Evolutionary conservation across 2,797 vertebrate species (phyloP).

Genomic region (Mallotus villosus): DNA sequence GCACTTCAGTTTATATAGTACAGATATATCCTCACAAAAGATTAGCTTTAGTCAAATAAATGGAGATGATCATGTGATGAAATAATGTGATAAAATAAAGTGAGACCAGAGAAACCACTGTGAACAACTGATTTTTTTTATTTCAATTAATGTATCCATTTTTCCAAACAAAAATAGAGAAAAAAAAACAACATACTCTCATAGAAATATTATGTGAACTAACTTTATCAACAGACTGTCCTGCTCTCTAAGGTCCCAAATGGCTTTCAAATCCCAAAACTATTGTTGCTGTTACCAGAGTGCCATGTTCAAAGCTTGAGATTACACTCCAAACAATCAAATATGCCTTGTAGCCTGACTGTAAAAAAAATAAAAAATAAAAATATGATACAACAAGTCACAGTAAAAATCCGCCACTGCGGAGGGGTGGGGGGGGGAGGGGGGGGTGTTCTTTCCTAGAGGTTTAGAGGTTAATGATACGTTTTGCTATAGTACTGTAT

Average conservation of each 20-base stretch:
- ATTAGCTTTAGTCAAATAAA: not conserved
- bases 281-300: slow-evolving; percentile 55
- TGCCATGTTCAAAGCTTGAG: slow-evolving; percentile 67
- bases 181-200: slow-evolving; percentile 64
- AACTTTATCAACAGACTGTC: slow-evolving; percentile 59
- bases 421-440: slow-evolving; percentile 57
- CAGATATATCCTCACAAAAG: not conserved
- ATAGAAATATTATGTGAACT: slow-evolving; percentile 72
- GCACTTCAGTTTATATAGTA: not conserved
- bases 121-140: slow-evolving; percentile 78
- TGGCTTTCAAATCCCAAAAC: slow-evolving; percentile 60
- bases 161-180: slow-evolving; percentile 75
- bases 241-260: slow-evolving; percentile 59
- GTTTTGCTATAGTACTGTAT: slow-evolving; percentile 56
- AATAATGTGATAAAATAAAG: not conserved
- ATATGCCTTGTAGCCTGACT: slow-evolving; percentile 39
- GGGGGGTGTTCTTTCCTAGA: slow-evolving; percentile 63
- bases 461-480: slow-evolving; percentile 68
- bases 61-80: not conserved
- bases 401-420: slow-evolving; percentile 59
- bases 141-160: slow-evolving; percentile 72
- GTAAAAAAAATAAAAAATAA: slow-evolving; percentile 51
- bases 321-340: slow-evolving; percentile 49
- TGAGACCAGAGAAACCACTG: slow-evolving; percentile 35
- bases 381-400: slow-evolving; percentile 65